A percentile compares a stretch with the other conserved stretches of the same genome.
Evolutionary conservation across 2,888 invertebrate species (phyloP).

Genomic region (Caenorhabditis sp.): DNA sequence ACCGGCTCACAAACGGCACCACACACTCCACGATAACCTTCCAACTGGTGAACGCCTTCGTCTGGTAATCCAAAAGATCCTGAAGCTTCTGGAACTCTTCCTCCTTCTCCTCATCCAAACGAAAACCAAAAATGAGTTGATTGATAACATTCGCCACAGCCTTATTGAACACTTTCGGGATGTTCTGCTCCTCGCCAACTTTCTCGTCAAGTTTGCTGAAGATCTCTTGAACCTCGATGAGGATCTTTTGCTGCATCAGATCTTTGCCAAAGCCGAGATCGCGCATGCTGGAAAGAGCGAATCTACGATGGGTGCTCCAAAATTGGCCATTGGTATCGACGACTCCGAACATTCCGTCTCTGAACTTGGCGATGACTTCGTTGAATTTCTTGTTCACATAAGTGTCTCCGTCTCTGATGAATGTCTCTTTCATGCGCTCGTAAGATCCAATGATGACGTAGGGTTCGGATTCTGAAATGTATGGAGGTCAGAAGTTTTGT

Average conservation of each 20-base stretch:
- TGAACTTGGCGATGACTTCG: slow-evolving; percentile 21
- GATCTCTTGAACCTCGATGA: slow-evolving; percentile 58
- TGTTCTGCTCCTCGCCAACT: slow-evolving; percentile 43
- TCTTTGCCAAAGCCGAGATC: slow-evolving; percentile 39
- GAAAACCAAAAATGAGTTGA: slow-evolving; percentile 65
- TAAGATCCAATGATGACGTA: slow-evolving; percentile 57
- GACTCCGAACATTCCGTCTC: slow-evolving; percentile 62
- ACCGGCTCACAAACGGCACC: slow-evolving; percentile 14
- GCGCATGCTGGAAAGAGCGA: slow-evolving; percentile 44
- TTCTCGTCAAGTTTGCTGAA: slow-evolving; percentile 37
- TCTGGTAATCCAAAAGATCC: slow-evolving; percentile 29
- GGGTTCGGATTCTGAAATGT: slow-evolving; percentile 56
- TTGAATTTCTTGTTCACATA: slow-evolving; percentile 56
- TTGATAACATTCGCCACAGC: slow-evolving; percentile 65
- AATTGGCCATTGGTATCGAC: slow-evolving; percentile 60
- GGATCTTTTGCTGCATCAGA: slow-evolving; percentile 61
- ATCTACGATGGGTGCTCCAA: slow-evolving; percentile 63
- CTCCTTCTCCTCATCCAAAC: slow-evolving; percentile 59
- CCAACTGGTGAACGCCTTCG: slow-evolving; percentile 8
- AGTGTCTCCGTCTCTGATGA: slow-evolving; percentile 67
- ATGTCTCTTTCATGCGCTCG: slow-evolving; percentile 65
- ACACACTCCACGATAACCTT: slow-evolving; percentile 32
- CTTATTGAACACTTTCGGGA: slow-evolving; percentile 33
- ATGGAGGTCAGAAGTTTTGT: background rate
- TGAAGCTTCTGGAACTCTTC: slow-evolving; percentile 37